phyloP scores from a whole-genome alignment of 2,797 vertebrate genomes.

The Notamacropus eugenii region DNA sequence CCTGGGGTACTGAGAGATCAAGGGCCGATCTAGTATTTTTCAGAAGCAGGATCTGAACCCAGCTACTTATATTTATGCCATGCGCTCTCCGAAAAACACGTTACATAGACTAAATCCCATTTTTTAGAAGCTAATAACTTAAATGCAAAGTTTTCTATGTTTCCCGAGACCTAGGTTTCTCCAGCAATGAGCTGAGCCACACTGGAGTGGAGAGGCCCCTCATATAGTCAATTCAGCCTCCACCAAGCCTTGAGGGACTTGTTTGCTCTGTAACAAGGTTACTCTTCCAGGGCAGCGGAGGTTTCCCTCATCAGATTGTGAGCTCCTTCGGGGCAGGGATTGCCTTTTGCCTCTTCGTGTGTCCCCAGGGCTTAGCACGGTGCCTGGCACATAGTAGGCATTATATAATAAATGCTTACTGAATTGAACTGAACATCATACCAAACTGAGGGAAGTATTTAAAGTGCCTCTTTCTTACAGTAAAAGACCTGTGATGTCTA shows the following conservation, averaged over 20 bases:
- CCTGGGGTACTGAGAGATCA: neutral
- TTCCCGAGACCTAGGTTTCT: neutral
- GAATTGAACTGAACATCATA: neutral
- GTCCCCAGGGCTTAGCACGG: neutral
- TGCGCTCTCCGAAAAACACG: neutral
- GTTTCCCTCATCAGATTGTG: neutral
- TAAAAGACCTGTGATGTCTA: neutral
- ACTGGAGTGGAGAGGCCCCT: neutral
- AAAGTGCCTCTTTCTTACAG: neutral
- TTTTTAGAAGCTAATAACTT: neutral
- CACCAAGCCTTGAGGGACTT: neutral
- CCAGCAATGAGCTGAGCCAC: neutral
- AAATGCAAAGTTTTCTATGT: neutral
- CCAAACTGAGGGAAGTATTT: neutral
- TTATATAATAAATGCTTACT: neutral
- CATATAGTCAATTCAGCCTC: neutral
- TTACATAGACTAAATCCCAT: neutral
- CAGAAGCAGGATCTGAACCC: neutral
- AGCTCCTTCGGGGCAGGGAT: neutral
- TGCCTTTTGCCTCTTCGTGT: neutral
- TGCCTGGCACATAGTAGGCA: neutral
- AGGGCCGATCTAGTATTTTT: neutral
- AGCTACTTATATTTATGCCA: neutral
- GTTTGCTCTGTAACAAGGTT: neutral
- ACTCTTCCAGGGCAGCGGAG: neutral